phyloP scores from a whole-genome alignment of 2,888 invertebrate genomes.

The Trichogramma evanescens region DNA sequence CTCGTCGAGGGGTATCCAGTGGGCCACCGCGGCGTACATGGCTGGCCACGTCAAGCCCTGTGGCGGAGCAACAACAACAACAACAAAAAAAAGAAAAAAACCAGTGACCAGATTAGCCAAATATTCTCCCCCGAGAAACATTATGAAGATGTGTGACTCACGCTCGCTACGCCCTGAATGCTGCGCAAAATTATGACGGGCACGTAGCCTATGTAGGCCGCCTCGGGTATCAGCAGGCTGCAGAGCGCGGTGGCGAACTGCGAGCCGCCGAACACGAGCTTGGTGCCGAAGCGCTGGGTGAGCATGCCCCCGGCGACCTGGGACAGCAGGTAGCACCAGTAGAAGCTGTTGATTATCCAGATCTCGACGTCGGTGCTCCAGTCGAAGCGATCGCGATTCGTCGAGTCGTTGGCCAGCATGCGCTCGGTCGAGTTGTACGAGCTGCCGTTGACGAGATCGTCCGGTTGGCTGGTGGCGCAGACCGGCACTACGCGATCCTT shows the following conservation, averaged over 20 bases:
- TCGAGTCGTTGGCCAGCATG: background rate
- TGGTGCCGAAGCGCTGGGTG: conserved; percentile 65
- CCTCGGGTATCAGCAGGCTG: conserved; percentile 60
- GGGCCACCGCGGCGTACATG: conserved; percentile 67
- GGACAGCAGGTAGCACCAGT: conserved; percentile 67
- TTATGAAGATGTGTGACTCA: conserved; percentile 36
- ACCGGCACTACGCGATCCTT: conserved; percentile 16
- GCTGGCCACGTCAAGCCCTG: conserved; percentile 69
- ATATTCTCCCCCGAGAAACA: too few species aligned
- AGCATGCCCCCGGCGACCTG: conserved; percentile 63
- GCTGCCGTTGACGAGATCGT: background rate
- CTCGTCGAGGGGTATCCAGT: conserved; percentile 67
- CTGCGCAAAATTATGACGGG: conserved; percentile 58
- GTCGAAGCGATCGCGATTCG: conserved; percentile 43
- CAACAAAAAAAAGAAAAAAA: background rate
- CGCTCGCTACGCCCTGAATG: conserved; percentile 64
- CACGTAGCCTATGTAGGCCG: conserved; percentile 57
- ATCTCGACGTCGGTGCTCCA: conserved; percentile 62
- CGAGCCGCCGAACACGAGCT: conserved; percentile 63
- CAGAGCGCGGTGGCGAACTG: conserved; percentile 63
- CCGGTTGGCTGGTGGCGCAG: background rate
- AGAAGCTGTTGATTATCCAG: conserved; percentile 61
- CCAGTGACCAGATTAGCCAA: background rate
- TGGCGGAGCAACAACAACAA: conserved; percentile 15
- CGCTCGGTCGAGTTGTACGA: background rate